These are phyloP conservation scores for Drosophila nasuta DNA, from an alignment of 1,140 invertebrate species.

Conservation along the genomic window DNA sequence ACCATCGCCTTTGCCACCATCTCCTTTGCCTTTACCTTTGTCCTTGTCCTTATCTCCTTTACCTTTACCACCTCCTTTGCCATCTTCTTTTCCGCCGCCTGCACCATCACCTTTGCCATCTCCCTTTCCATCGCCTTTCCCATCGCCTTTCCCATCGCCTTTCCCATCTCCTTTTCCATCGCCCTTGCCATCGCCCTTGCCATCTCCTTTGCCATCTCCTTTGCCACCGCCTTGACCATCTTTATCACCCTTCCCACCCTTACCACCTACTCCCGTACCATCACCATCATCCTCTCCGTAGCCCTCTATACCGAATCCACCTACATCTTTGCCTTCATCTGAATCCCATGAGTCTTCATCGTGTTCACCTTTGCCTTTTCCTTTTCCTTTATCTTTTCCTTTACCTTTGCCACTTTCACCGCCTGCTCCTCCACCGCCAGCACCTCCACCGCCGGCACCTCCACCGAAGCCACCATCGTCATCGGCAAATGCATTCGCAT, in stretches of 20 bases:
- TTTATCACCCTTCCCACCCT: not conserved
- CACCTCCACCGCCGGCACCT: not conserved
- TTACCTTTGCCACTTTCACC: not conserved
- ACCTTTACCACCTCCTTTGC: not conserved
- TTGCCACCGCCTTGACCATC: not conserved
- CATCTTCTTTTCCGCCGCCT: not conserved
- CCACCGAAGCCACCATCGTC: not conserved
- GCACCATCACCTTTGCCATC: not conserved
- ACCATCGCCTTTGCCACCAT: not conserved
- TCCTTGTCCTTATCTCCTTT: no score
- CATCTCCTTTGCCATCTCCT: not conserved
- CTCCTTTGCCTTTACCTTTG: not conserved
- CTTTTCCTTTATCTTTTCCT: not conserved
- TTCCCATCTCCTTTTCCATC: not conserved
- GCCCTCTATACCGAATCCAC: not conserved
- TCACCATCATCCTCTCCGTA: not conserved
- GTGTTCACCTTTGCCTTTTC: not conserved
- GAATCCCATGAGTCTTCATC: conserved; percentile 1
- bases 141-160: not conserved
- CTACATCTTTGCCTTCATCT: not conserved
- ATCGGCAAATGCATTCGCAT: not conserved
- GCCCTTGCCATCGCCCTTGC: not conserved
- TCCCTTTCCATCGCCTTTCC: not conserved
- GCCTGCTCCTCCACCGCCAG: not conserved
- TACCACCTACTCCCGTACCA: not conserved